Evolutionary conservation across 1,140 invertebrate species (phyloP).

Genomic region (Pogonognathellus flavescens): DNA sequence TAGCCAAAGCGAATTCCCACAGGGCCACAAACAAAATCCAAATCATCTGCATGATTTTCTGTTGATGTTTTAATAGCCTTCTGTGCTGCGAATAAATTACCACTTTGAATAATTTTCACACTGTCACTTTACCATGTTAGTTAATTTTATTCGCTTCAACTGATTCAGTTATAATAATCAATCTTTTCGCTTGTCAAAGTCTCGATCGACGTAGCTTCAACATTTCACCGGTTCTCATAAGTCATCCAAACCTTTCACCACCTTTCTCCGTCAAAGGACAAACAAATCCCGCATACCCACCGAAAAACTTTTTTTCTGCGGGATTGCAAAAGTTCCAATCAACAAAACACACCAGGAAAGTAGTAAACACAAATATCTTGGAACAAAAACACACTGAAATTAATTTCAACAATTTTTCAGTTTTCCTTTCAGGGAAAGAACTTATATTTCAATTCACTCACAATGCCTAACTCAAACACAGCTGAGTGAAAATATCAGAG

Average conservation of each 20-base stretch:
- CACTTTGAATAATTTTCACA: conserved; percentile 39
- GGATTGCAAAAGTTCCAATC: no score
- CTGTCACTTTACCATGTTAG: conserved; percentile 44
- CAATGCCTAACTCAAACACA: no score
- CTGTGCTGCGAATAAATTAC: conserved; percentile 28
- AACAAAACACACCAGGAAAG: no score
- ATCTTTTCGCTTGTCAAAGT: conserved; percentile 33
- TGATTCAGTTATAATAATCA: conserved; percentile 31
- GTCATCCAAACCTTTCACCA: background rate
- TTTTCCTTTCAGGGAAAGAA: no score
- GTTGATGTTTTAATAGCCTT: conserved; percentile 39
- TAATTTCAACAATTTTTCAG: no score
- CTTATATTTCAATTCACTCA: no score
- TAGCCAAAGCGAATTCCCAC: conserved; percentile 2
- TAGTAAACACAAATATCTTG: no score
- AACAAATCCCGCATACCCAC: no score
- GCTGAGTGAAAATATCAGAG: no score
- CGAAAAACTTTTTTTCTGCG: no score
- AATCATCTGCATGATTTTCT: conserved; percentile 45
- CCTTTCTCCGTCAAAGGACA: no score
- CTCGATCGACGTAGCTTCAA: conserved; percentile 19
- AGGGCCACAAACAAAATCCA: conserved; percentile 46
- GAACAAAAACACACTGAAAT: no score
- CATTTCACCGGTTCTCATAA: conserved; percentile 21
- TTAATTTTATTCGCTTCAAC: conserved; percentile 15